phyloP scores from a whole-genome alignment of 2,113 vertebrate genomes.

The Xenopus laevis region DNA sequence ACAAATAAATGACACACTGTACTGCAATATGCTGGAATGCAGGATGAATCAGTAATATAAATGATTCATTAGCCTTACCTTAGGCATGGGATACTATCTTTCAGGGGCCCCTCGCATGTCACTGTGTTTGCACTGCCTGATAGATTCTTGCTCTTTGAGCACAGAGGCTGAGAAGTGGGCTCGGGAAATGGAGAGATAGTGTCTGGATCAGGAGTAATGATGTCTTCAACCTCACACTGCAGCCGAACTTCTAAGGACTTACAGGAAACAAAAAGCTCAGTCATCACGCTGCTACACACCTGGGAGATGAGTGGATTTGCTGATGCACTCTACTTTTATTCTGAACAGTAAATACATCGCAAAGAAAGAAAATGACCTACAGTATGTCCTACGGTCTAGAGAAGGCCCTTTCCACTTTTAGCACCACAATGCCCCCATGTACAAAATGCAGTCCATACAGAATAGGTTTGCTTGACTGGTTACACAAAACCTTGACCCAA shows the following conservation, averaged over 20 bases:
- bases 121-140: constrained; percentile 79
- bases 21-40: too few species aligned
- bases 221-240: constrained; percentile 86
- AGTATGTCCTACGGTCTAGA: too few species aligned
- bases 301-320: not conserved
- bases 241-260: constrained; percentile 89
- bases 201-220: constrained; percentile 88
- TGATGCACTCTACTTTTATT: too few species aligned
- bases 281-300: not conserved
- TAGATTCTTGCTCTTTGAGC: constrained; percentile 67
- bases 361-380: too few species aligned
- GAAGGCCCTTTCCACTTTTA: too few species aligned
- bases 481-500: too few species aligned
- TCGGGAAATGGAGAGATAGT: constrained; percentile 80
- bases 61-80: constrained; percentile 67
- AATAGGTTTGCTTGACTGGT: too few species aligned
- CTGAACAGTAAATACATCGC: too few species aligned
- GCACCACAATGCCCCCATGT: too few species aligned
- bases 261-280: constrained; percentile 20
- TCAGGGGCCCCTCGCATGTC: too few species aligned
- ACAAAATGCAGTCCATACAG: too few species aligned
- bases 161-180: constrained; percentile 77
- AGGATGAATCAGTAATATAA: not conserved
- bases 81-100: constrained; percentile 83
- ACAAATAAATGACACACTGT: too few species aligned